Conservation (phyloP, 2,113 vertebrate species). For the Piaya cayana region DNA sequence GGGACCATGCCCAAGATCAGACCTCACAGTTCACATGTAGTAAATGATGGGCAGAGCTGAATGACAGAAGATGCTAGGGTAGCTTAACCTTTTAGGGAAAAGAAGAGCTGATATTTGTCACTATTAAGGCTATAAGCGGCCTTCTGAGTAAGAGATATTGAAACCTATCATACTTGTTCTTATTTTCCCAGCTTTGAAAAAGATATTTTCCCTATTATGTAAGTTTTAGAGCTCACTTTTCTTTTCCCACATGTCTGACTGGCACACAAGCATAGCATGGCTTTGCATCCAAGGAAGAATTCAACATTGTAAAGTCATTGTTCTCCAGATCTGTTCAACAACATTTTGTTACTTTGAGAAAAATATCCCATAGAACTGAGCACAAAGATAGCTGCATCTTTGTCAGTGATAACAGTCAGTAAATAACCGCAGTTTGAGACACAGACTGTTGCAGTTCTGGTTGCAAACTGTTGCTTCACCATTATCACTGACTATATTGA, state of each 20-base stretch:
- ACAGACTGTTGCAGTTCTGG: neutral
- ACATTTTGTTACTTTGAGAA: neutral
- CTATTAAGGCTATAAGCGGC: neutral
- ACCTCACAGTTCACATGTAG: neutral
- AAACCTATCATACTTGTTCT: neutral
- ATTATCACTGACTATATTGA: neutral
- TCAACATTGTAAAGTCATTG: fast-evolving
- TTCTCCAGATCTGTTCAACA: neutral
- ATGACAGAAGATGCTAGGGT: neutral
- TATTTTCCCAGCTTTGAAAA: neutral
- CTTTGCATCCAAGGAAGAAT: neutral
- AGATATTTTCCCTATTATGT: neutral
- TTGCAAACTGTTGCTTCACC: neutral
- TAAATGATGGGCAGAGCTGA: neutral
- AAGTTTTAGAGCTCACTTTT: neutral
- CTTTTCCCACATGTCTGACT: neutral
- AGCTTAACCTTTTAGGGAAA: neutral
- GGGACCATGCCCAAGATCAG: neutral
- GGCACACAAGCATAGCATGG: neutral
- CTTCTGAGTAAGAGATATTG: neutral
- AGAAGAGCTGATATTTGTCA: neutral
- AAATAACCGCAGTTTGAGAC: neutral
- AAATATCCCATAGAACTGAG: neutral
- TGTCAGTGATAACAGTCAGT: neutral
- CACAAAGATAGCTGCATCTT: neutral